Evolutionary conservation across 2,888 invertebrate species (phyloP), one percentile per base, ranked within the genome.

Genomic region (Clunio marinus): DNA sequence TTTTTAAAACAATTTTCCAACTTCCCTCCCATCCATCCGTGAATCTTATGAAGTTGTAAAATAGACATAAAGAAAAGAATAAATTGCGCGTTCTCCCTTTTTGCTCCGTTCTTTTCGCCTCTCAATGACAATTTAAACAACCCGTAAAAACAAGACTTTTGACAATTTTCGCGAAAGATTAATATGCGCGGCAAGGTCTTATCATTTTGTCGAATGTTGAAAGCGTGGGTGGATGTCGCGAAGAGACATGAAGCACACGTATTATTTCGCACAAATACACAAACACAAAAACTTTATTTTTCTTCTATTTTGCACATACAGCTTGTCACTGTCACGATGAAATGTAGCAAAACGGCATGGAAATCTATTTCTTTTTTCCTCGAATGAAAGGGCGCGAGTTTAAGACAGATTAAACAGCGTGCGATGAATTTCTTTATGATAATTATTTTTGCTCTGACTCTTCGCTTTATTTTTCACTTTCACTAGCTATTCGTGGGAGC

Each of bases 121-220:
- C 22, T 62, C 62, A 62, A 45, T 62, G 62, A 62, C 62, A 62
- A 45, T 45, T 62, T 45, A 62, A 62, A 62, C 62, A 62, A 41
- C 41, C 62, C 17, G 25, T 7, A 62, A 37, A 7, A 7, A 62
- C 35, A 59, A 59, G 59, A 59, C 35, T 59, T 20, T 59, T 59
- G 28, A 27, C 22, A 20, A 62, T 22, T 45, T 62, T 35, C 32
- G 7, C 60, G 25, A n/a, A 32, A 62, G 62, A 62, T 62, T 62
- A 62, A 62, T 62, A 62, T 62, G 37, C 62, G 41, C n/a, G n/a
- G 37, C 41, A 17, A 62, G 37, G 41, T n/a, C 57, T 59, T 62
- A 62, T 62, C 62, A 41, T 41, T 62, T 7, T 59, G 24, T 17
- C 10, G n/a, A 32, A 59, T 32, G 25, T 62, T 62, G n/a, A 17